phyloP scores from a whole-genome alignment of 2,888 invertebrate species.

The Shargacucullia verbasci region DNA sequence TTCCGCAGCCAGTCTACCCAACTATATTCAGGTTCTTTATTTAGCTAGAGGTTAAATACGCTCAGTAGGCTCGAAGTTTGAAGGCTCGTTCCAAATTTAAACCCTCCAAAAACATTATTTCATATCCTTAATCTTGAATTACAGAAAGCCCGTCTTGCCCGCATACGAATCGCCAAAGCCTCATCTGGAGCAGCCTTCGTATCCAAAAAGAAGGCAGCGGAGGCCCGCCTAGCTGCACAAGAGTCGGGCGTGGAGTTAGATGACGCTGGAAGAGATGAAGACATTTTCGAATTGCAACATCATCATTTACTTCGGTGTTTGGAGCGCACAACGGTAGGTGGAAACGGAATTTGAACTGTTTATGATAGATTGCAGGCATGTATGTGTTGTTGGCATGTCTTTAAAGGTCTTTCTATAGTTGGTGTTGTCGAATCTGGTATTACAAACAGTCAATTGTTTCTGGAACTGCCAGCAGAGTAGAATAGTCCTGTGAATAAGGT shows the following conservation, averaged over 20 bases:
- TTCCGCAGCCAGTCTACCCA: conserved; percentile 31
- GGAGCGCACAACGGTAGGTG: conserved; percentile 97
- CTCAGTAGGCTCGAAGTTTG: conserved; percentile 6
- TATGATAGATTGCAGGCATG: no score
- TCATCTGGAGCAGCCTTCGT: conserved; percentile 99
- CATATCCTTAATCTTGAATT: conserved; percentile 66
- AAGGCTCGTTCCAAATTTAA: conserved; percentile 6
- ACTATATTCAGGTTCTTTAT: conserved; percentile 24
- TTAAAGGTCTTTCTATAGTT: conserved; percentile 3
- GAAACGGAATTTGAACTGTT: conserved; percentile 11
- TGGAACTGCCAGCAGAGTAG: no score
- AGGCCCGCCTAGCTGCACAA: conserved; percentile 97
- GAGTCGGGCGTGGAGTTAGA: conserved; percentile 97
- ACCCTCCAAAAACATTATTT: background rate
- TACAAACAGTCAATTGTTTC: no score
- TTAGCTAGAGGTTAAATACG: background rate
- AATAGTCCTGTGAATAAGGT: no score
- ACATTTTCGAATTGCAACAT: conserved; percentile 99
- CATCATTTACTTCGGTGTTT: conserved; percentile 99
- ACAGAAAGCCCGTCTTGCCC: conserved; percentile 99
- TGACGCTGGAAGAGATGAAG: conserved; percentile 96
- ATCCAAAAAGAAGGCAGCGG: conserved; percentile 99
- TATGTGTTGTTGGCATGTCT: background rate
- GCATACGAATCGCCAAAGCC: conserved; percentile 99
- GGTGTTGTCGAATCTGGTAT: background rate